These are phyloP conservation scores for Bradypus variegatus DNA, from an alignment of 2,797 vertebrate species.

Conservation along the genomic window DNA sequence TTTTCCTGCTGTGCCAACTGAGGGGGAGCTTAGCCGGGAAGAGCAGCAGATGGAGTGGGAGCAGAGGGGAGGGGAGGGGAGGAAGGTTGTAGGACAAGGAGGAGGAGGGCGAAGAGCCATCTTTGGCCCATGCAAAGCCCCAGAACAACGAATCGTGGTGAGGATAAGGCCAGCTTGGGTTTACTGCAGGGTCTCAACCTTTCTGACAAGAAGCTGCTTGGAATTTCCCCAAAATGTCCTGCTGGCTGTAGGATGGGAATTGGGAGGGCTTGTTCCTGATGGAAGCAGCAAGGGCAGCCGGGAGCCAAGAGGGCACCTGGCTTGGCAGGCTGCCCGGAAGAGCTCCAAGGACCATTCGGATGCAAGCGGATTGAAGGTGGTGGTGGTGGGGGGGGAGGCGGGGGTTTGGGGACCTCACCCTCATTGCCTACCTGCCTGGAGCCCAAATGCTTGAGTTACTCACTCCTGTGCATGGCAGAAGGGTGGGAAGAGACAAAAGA, in stretches of 20 bases:
- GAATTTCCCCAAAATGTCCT: not conserved
- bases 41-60: conserved; percentile 60
- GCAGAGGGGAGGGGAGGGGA: conserved; percentile 28
- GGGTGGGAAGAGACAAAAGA: not conserved
- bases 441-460: not conserved
- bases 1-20: conserved; percentile 63
- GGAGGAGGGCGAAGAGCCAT: not conserved
- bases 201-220: not conserved
- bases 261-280: not conserved
- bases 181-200: not conserved
- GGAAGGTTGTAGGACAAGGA: conserved; percentile 29
- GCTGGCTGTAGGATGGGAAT: not conserved
- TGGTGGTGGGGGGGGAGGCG: not conserved
- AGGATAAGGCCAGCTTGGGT: not conserved
- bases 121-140: not conserved
- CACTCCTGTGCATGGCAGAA: not conserved
- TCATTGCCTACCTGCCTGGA: not conserved
- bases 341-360: conserved; percentile 45
- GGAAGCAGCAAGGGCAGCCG: not conserved
- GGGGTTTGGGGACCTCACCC: not conserved
- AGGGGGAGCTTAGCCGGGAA: conserved; percentile 60
- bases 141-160: not conserved
- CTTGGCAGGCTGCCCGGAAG: conserved; percentile 50
- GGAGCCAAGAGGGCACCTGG: conserved; percentile 37
- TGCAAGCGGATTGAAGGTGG: conserved; percentile 16